Evolutionary conservation across 2,888 invertebrate species (phyloP).

Genomic region (Stictocephala bisonia): DNA sequence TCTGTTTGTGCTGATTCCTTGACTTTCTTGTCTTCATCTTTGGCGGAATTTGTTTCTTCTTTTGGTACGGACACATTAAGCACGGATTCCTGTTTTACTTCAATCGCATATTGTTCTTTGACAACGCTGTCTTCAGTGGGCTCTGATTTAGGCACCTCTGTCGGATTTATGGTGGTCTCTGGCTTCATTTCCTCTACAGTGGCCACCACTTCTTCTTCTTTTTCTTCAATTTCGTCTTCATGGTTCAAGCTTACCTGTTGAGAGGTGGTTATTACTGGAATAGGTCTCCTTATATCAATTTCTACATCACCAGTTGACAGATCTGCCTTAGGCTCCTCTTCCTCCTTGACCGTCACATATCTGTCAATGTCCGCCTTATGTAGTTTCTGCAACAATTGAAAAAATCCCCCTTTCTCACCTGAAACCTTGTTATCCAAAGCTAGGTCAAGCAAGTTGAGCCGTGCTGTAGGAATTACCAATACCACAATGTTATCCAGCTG

Average conservation of each 20-base stretch:
- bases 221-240: constrained; percentile 48
- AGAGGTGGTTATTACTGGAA: constrained; percentile 59
- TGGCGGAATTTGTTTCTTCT: not conserved
- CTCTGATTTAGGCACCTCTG: constrained; percentile 15
- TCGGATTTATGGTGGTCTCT: not conserved
- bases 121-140: constrained; percentile 6
- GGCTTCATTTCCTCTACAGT: constrained; percentile 25
- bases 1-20: no score
- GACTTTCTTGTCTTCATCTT: no score
- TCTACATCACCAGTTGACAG: no score
- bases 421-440: constrained; percentile 62
- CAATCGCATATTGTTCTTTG: constrained; percentile 15
- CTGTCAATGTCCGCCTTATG: constrained; percentile 14
- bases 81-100: constrained; percentile 6
- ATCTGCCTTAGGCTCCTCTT: no score
- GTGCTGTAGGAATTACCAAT: constrained; percentile 68
- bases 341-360: not conserved
- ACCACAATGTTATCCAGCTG: constrained; percentile 81
- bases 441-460: constrained; percentile 44
- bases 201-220: constrained; percentile 27
- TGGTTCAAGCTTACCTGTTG: constrained; percentile 62
- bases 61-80: constrained; percentile 1
- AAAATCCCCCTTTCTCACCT: not conserved
- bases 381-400: constrained; percentile 21
- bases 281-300: no score